Evolutionary conservation across 1,140 invertebrate genomes (phyloP).

Genomic region (Diachasma alloeum): DNA sequence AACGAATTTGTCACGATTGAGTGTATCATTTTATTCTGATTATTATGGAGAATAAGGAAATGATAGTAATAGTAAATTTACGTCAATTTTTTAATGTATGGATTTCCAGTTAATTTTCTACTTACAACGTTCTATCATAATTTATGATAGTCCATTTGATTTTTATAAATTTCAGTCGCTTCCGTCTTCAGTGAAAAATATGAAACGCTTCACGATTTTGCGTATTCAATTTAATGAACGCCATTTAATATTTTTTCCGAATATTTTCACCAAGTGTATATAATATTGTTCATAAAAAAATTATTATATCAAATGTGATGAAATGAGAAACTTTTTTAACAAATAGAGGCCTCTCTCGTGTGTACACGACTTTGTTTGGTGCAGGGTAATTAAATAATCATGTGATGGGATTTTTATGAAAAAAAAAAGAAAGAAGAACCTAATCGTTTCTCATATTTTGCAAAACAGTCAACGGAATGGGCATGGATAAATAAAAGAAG

Average conservation of each 20-base stretch:
- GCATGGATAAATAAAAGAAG: background rate
- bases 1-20: slow-evolving; percentile 24
- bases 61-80: background rate
- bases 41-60: background rate
- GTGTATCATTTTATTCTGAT: background rate
- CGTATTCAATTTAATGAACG: background rate
- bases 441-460: slow-evolving; percentile 40
- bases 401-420: background rate
- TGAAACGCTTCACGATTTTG: too few species aligned
- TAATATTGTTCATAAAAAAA: slow-evolving; percentile 13
- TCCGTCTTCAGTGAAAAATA: background rate
- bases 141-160: background rate
- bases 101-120: background rate
- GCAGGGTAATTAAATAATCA: slow-evolving; percentile 17
- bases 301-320: slow-evolving; percentile 18
- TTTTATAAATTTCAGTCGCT: background rate
- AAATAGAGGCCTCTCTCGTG: background rate
- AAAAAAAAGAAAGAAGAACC: background rate
- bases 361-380: slow-evolving; percentile 19
- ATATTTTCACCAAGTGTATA: slow-evolving; percentile 6
- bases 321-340: background rate
- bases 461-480: slow-evolving; percentile 35
- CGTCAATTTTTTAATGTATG: background rate
- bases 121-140: background rate
- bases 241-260: background rate